These are phyloP conservation scores for Oryctes rhinoceros DNA, from an alignment of 1,140 invertebrate genomes.

Conservation along the genomic window DNA sequence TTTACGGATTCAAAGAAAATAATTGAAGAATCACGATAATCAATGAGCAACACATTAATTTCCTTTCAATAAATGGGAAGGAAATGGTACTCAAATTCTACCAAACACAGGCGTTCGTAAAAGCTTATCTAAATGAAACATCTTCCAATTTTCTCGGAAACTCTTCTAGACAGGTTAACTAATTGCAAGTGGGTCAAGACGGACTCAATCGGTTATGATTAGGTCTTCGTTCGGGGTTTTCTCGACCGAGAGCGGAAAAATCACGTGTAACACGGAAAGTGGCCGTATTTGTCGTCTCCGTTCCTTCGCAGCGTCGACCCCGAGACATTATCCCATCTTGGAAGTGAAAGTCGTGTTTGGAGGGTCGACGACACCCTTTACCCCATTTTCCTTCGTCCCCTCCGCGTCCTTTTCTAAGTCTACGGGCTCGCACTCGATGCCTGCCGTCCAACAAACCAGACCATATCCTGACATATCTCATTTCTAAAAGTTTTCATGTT, in stretches of 20 bases:
- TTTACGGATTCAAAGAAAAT: no score
- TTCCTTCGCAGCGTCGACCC: background rate
- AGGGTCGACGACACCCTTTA: conserved; percentile 14
- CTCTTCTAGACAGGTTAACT: conserved; percentile 14
- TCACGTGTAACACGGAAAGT: conserved; percentile 24
- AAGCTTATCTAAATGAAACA: no score
- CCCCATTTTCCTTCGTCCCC: background rate
- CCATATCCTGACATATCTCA: conserved; percentile 46
- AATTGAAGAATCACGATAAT: no score
- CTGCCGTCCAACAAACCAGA: background rate
- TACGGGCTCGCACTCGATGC: background rate
- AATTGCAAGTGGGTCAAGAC: conserved; percentile 31
- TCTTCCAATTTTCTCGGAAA: background rate
- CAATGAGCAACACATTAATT: no score
- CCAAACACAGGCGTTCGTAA: no score
- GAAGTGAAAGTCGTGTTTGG: background rate
- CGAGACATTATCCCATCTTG: conserved; percentile 16
- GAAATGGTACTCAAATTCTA: no score
- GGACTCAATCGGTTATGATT: conserved; percentile 29
- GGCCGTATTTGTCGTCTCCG: background rate
- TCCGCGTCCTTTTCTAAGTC: background rate
- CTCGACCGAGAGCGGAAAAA: conserved; percentile 3
- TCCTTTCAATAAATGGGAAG: no score
- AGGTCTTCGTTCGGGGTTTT: background rate
- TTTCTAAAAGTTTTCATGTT: conserved; percentile 47